phyloP scores from a whole-genome alignment of 2,888 invertebrate genomes.

The Spilarctia lutea region DNA sequence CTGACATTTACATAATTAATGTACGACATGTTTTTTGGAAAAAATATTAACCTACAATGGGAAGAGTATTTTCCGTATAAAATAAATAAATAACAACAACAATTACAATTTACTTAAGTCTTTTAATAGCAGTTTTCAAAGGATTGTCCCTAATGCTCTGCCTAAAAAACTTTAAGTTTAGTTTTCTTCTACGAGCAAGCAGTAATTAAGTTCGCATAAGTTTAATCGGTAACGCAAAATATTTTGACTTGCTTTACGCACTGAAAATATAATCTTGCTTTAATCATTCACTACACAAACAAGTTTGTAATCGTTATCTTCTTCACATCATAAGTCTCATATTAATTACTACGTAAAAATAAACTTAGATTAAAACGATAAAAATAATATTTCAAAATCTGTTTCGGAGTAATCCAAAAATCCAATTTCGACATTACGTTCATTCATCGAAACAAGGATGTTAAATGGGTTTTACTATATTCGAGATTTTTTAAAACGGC shows the following conservation, averaged over 20 bases:
- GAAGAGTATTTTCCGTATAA: background rate
- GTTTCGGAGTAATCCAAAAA: background rate
- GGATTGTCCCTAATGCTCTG: no score
- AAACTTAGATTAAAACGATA: constrained; percentile 39
- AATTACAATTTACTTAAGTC: no score
- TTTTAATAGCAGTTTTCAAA: no score
- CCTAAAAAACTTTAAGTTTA: background rate
- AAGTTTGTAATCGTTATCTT: background rate
- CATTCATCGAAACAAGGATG: constrained; percentile 6
- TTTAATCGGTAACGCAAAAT: background rate
- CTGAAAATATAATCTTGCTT: background rate
- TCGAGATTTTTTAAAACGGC: background rate
- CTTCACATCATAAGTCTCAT: constrained; percentile 4
- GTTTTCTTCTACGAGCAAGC: background rate
- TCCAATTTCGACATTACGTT: background rate
- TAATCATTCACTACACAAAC: constrained; percentile 2
- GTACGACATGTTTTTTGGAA: background rate
- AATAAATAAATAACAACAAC: no score
- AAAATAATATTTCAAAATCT: constrained; percentile 22
- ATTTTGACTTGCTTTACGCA: background rate
- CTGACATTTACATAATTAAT: background rate
- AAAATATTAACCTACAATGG: background rate
- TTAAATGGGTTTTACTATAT: background rate
- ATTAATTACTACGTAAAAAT: constrained; percentile 25
- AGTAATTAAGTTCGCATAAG: background rate